phyloP scores from a whole-genome alignment of 2,113 vertebrate genomes.

The Cololabis saira region DNA sequence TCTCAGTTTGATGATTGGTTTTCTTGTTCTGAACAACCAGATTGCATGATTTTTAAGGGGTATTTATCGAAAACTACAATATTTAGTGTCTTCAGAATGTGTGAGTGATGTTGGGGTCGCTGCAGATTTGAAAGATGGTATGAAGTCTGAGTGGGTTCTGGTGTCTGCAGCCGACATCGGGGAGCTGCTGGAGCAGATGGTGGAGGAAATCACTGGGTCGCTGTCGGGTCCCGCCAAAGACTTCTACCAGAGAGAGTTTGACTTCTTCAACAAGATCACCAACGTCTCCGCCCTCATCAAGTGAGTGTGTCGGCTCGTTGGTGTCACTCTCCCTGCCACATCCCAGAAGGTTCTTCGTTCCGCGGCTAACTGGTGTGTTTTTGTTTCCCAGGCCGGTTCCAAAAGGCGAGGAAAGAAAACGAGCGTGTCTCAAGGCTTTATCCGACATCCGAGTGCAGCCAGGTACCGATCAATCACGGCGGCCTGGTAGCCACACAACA shows the following conservation, averaged over 20 bases:
- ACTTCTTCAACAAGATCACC: conserved; percentile 98
- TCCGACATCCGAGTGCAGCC: conserved; percentile 96
- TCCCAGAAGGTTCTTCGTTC: not conserved
- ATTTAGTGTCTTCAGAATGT: too few relatives aligned
- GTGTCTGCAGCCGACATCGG: conserved; percentile 91
- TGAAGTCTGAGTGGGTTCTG: not conserved
- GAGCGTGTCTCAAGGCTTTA: conserved; percentile 92
- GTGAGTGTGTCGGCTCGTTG: conserved; percentile 65
- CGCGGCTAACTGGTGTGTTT: not conserved
- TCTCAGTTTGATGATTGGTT: too few relatives aligned
- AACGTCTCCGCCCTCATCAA: conserved; percentile 96
- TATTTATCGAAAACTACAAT: too few relatives aligned
- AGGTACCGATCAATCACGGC: too few relatives aligned
- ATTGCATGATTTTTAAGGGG: too few relatives aligned
- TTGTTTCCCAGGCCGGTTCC: conserved; percentile 88
- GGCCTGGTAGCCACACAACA: too few relatives aligned
- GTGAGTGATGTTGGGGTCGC: too few relatives aligned
- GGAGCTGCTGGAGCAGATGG: conserved; percentile 91
- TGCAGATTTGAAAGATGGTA: too few relatives aligned
- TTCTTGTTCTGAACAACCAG: too few relatives aligned
- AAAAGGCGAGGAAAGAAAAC: conserved; percentile 96
- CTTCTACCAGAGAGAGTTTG: conserved; percentile 96
- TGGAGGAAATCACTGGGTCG: conserved; percentile 93
- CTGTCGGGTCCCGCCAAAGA: conserved; percentile 94
- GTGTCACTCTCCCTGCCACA: not conserved